Base-by-base conservation (phyloP, 2,797 vertebrate species). In the Macrochelys suwanniensis region DNA sequence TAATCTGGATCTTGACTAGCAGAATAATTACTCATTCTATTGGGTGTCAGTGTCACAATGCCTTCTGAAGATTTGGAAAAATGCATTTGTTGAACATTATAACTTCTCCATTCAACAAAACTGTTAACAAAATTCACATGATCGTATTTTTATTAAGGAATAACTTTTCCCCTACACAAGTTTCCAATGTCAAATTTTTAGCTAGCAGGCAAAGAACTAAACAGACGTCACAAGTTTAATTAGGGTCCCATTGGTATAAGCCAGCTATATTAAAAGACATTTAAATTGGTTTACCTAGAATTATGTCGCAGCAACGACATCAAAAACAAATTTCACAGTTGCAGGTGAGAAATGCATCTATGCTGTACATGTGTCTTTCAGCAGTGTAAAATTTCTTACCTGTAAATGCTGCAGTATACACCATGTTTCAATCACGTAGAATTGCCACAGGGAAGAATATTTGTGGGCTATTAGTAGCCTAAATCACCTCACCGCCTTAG, bases 401-500 rank as follows among this genome's bases (percentile, higher is more conserved):
- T 98, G 93, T 16, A 87, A 88, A 84, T 50, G 83, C 33, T 21
- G 68, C 50, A 79, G 92, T 56, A 93, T 11, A 91, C 3, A 37
- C 56, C 92, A 84, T 15, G 68, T 95, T 97, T 91, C 54, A 42
- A n/a, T 84, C 68, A 76, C 0, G 85, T 47, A 96, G 88, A 84
- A 95, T 88, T 93, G 93, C 93, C 78, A 86, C 42, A 87, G 50
- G 33, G 87, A 96, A 84, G 94, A 96, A 74, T 74, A 87, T 83
- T 76, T 80, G 77, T 19, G 68, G 87, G 78, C 83, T 85, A 84
- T 89, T 86, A 91, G 94, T 47, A 89, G 84, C 93, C 96, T 96
- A 97, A 97, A 97, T 98, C 97, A 97, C 98, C 97, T 97, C 61
- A 6, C 89, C 71, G 97, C 94, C 96, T 94, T 54, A 87, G 96